Evolutionary conservation across 2,888 invertebrate species (phyloP).

Genomic region (Chironomus riparius): DNA sequence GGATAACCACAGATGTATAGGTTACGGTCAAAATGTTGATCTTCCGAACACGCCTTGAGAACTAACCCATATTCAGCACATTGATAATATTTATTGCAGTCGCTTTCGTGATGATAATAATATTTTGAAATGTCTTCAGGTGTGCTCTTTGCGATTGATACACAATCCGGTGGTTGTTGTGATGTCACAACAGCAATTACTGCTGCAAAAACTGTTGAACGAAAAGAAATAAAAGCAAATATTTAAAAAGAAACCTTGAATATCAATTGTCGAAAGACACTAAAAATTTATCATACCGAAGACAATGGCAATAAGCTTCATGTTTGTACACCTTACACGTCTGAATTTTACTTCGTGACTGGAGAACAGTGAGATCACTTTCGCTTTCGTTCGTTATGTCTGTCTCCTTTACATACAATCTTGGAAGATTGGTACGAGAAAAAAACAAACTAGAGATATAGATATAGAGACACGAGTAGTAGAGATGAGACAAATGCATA

Average conservation of each 20-base stretch:
- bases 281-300: background rate
- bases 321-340: background rate
- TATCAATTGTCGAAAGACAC: no score
- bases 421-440: background rate
- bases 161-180: conserved; percentile 20
- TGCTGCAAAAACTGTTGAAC: background rate
- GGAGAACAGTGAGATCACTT: background rate
- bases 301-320: background rate
- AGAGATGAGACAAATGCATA: background rate
- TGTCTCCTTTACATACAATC: no score
- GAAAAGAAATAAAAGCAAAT: background rate
- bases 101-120: conserved; percentile 12
- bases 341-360: background rate
- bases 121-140: conserved; percentile 16
- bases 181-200: background rate
- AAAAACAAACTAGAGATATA: no score
- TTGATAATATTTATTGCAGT: conserved; percentile 18
- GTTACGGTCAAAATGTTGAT: background rate
- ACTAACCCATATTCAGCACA: conserved; percentile 6
- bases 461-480: background rate
- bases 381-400: background rate
- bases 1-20: background rate
- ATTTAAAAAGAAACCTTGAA: background rate
- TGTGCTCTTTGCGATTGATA: background rate
- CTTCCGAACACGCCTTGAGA: background rate